Conservation (phyloP, 2,888 invertebrate genomes). For the Scaptomyza flava region DNA sequence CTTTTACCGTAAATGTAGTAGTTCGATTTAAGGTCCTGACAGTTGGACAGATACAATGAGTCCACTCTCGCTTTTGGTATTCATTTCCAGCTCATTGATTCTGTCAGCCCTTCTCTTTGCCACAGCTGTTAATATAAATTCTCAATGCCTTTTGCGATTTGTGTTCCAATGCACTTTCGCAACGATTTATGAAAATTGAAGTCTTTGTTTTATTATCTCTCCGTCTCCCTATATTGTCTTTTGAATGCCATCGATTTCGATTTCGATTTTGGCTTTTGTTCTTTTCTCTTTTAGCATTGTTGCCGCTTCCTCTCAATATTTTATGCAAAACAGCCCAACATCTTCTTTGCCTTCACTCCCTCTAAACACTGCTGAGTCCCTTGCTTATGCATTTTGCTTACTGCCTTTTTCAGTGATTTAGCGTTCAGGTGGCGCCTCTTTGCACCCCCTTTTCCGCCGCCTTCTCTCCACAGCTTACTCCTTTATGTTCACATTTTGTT, state of each 20-base stretch:
- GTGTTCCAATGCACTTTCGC: slow-evolving; percentile 29
- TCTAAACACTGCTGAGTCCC: not conserved
- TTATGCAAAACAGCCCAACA: slow-evolving; percentile 65
- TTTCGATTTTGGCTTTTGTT: slow-evolving; percentile 4
- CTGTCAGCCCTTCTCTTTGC: slow-evolving; percentile 46
- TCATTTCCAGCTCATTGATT: slow-evolving; percentile 56
- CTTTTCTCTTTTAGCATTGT: slow-evolving; percentile 17
- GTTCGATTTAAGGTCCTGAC: not conserved
- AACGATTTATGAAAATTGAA: slow-evolving; percentile 80
- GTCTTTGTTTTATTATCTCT: slow-evolving; percentile 70
- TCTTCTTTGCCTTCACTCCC: not conserved
- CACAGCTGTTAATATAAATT: slow-evolving; percentile 74
- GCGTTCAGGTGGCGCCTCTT: slow-evolving; percentile 26
- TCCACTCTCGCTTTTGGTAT: slow-evolving; percentile 32
- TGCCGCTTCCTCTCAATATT: slow-evolving; percentile 60
- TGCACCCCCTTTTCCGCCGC: not conserved
- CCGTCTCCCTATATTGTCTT: not conserved
- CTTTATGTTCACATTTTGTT: slow-evolving; percentile 19
- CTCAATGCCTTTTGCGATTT: slow-evolving; percentile 60
- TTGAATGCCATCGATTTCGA: slow-evolving; percentile 30
- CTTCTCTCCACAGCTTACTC: not conserved
- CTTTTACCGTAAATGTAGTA: not conserved
- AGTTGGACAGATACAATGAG: slow-evolving; percentile 31
- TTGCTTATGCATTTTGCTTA: slow-evolving; percentile 4
- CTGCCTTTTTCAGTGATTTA: slow-evolving; percentile 33